Conservation (phyloP, 2,888 invertebrate species). For the Gerris lacustris region DNA sequence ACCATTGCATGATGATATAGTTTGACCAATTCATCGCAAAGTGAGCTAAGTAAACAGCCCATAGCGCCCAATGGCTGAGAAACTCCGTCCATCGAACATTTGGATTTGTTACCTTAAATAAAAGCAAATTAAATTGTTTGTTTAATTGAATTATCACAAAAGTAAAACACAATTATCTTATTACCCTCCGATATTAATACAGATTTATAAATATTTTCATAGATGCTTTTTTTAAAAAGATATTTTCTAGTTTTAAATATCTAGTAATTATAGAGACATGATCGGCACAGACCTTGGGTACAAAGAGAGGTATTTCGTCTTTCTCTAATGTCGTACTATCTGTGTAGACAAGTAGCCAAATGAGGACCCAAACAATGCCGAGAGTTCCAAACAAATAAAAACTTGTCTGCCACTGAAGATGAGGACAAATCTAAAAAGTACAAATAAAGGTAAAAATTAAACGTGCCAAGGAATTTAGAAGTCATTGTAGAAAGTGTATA, state of each 20-base stretch:
- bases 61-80: slow-evolving; percentile 53
- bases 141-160: slow-evolving; percentile 3
- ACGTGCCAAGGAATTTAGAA: neutral
- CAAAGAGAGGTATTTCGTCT: slow-evolving; percentile 46
- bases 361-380: slow-evolving; percentile 53
- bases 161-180: no score
- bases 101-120: slow-evolving; percentile 41
- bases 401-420: slow-evolving; percentile 52
- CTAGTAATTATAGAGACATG: no score
- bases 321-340: slow-evolving; percentile 39
- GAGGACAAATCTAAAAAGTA: slow-evolving; percentile 47
- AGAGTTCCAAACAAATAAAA: slow-evolving; percentile 56
- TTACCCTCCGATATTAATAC: no score
- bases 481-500: no score
- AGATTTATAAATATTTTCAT: no score
- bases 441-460: slow-evolving; percentile 9
- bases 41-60: slow-evolving; percentile 62
- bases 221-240: no score
- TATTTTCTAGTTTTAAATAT: no score
- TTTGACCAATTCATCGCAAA: slow-evolving; percentile 71
- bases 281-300: slow-evolving; percentile 41
- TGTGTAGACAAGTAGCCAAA: slow-evolving; percentile 52
- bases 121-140: slow-evolving; percentile 14
- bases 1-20: slow-evolving; percentile 68
- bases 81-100: slow-evolving; percentile 53